Percentiles rank a stretch among this genome's conserved stretches.
These are phyloP conservation scores for Halictus quadricinctus DNA, from an alignment of 2,888 invertebrate species.

Conservation along the genomic window DNA sequence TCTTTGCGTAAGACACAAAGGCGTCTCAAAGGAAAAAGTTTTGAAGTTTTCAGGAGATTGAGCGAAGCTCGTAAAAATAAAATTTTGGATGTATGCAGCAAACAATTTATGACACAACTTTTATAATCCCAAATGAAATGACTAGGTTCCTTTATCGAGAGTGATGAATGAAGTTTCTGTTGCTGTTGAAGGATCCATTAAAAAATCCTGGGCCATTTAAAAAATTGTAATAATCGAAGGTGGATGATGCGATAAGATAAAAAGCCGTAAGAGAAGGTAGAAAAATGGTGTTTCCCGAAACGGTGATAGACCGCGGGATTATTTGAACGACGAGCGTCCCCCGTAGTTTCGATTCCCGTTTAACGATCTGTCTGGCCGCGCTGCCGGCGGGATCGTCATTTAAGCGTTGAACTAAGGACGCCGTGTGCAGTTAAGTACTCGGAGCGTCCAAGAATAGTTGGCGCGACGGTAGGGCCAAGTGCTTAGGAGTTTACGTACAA, in stretches of 20 bases:
- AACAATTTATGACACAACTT: neutral
- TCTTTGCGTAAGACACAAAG: too few species aligned
- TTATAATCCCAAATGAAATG: neutral
- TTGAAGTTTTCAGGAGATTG: too few species aligned
- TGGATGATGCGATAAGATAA: neutral
- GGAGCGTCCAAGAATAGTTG: conserved; percentile 54
- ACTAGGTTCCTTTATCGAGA: neutral
- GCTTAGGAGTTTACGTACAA: conserved; percentile 44
- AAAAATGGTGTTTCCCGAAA: neutral
- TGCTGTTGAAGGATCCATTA: neutral
- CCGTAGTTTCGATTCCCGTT: conserved; percentile 25
- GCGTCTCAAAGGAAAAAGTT: too few species aligned
- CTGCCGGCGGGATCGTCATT: conserved; percentile 32
- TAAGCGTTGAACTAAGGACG: conserved; percentile 46
- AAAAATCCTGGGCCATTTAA: neutral
- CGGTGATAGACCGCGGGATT: neutral
- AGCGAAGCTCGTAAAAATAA: too few species aligned
- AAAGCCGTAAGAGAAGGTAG: neutral
- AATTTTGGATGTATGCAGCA: too few species aligned
- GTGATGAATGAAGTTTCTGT: neutral
- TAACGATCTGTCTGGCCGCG: conserved; percentile 30
- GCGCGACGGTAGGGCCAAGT: conserved; percentile 41
- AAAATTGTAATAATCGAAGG: too few species aligned
- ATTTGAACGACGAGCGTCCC: neutral
- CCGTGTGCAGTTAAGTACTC: conserved; percentile 57